Percentiles rank a stretch among this genome's conserved stretches.
phyloP scores from a whole-genome alignment of 2,888 invertebrate genomes.

The Tromatobia lineatoria region DNA sequence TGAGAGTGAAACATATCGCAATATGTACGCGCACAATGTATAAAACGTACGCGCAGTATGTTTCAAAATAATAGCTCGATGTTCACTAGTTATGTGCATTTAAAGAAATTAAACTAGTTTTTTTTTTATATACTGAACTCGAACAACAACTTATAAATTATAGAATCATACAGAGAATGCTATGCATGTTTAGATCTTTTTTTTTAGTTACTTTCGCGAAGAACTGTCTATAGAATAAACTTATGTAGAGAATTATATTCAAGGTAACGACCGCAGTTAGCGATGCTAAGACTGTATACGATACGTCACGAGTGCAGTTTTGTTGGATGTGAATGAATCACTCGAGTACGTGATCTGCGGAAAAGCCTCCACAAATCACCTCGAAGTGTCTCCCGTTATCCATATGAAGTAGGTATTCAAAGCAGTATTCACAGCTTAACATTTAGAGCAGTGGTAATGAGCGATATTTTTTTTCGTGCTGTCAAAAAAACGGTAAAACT shows the following conservation, averaged over 20 bases:
- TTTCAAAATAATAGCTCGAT: no score
- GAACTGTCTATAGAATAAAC: background rate
- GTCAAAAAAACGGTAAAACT: background rate
- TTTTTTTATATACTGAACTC: background rate
- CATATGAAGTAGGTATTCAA: background rate
- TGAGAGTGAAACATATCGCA: no score
- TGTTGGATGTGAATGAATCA: slow-evolving; percentile 36
- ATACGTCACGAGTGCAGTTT: slow-evolving; percentile 18
- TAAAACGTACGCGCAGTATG: no score
- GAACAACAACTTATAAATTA: background rate
- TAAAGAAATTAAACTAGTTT: no score
- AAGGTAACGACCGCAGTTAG: slow-evolving; percentile 41
- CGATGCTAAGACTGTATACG: slow-evolving; percentile 1
- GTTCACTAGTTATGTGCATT: no score
- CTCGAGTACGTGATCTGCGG: background rate
- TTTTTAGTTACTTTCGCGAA: background rate
- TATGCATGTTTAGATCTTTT: background rate
- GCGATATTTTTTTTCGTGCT: background rate
- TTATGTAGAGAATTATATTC: slow-evolving; percentile 24
- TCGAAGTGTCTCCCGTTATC: slow-evolving; percentile 1
- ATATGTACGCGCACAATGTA: no score
- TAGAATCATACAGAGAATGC: background rate
- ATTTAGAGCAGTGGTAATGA: background rate
- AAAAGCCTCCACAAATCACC: slow-evolving; percentile 41
- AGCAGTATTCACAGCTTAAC: background rate